Evolutionary conservation across 2,113 vertebrate genomes (phyloP).

Genomic region (Dasyprocta punctata): DNA sequence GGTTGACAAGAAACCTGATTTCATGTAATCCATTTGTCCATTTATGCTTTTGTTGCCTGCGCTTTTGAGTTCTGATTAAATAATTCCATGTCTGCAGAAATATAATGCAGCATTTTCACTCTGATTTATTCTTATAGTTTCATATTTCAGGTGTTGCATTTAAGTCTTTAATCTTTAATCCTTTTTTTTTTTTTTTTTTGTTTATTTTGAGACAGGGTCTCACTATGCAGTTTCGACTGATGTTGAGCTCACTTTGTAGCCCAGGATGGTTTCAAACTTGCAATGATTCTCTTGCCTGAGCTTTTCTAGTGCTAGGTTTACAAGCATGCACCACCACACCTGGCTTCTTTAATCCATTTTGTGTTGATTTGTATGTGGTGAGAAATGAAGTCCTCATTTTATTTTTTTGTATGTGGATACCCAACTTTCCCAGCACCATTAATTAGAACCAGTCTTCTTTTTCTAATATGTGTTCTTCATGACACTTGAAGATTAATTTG

Average conservation of each 20-base stretch:
- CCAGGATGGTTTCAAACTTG: too few relatives aligned
- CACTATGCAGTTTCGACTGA: too few relatives aligned
- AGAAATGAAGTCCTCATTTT: too few relatives aligned
- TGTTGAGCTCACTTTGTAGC: too few relatives aligned
- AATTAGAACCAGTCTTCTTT: background rate
- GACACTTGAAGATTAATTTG: background rate
- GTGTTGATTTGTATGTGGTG: background rate
- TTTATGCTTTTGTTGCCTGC: background rate
- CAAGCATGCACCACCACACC: too few relatives aligned
- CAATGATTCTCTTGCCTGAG: too few relatives aligned
- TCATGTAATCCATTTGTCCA: background rate
- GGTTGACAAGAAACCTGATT: background rate
- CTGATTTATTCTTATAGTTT: background rate
- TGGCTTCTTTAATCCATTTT: background rate
- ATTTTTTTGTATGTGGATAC: background rate
- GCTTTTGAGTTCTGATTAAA: background rate
- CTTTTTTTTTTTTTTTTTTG: too few relatives aligned
- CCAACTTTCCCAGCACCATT: background rate
- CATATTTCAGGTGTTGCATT: too few relatives aligned
- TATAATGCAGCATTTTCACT: background rate
- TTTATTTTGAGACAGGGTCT: too few relatives aligned
- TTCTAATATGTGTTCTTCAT: background rate
- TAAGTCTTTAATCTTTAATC: too few relatives aligned
- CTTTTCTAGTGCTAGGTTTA: background rate
- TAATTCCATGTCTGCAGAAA: background rate